A percentile compares a stretch with the other conserved stretches of the same genome.
These are phyloP conservation scores for Hippocampus guttulatus DNA, from an alignment of 2,113 vertebrate species.

Conservation along the genomic window DNA sequence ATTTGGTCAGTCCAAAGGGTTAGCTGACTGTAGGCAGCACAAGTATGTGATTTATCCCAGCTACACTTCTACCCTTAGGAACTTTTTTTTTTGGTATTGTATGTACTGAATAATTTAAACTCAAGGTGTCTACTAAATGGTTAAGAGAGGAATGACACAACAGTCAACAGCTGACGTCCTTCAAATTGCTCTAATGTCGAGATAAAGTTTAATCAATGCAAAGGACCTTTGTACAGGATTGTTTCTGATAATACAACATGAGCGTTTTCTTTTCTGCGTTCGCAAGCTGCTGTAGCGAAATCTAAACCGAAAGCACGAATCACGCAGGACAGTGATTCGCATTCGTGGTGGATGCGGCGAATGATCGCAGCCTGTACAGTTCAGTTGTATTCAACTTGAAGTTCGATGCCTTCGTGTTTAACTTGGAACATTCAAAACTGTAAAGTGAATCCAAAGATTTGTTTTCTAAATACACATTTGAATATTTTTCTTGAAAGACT, in stretches of 20 bases:
- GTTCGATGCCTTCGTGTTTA: too few relatives aligned
- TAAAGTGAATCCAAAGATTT: too few relatives aligned
- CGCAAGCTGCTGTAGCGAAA: slow-evolving; percentile 8
- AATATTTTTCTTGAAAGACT: too few relatives aligned
- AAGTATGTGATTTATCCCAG: background rate
- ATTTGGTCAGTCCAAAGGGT: background rate
- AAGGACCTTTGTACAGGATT: slow-evolving; percentile 50
- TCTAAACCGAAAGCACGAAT: background rate
- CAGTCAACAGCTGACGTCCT: background rate
- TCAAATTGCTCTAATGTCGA: slow-evolving; percentile 28
- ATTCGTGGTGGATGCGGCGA: too few relatives aligned
- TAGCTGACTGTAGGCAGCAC: background rate
- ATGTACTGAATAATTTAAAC: background rate
- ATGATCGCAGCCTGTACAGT: too few relatives aligned
- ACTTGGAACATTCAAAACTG: too few relatives aligned
- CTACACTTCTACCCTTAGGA: background rate
- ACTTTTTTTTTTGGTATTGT: too few relatives aligned
- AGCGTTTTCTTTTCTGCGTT: slow-evolving; percentile 47
- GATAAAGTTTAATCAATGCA: slow-evolving; percentile 35
- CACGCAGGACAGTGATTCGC: background rate
- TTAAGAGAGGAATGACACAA: slow-evolving; percentile 16
- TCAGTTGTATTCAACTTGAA: too few relatives aligned
- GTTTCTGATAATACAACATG: slow-evolving; percentile 56
- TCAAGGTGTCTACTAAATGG: background rate
- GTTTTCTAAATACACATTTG: too few relatives aligned